Base-by-base conservation (phyloP, 2,797 vertebrate genomes). In the Dermochelys coriacea region DNA sequence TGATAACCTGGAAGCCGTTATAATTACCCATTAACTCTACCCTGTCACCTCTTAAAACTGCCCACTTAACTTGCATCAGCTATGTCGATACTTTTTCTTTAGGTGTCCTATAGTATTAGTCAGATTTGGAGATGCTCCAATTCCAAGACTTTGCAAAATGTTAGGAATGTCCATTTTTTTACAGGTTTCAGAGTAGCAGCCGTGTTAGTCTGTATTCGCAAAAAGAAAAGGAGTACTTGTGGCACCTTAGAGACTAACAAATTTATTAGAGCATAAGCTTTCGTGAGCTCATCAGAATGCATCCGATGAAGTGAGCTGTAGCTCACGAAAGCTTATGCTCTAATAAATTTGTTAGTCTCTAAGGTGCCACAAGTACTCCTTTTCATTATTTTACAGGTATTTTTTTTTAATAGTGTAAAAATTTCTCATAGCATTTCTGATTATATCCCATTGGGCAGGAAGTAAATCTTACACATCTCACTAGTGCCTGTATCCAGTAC, bases 381-480 rank as follows among this genome's bases (percentile, higher is more conserved):
- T n/a, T n/a, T n/a, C n/a, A n/a, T n/a, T n/a, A n/a, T n/a, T n/a
- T n/a, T n/a, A 93, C 89, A 0, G 7, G 74, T n/a, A 68, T 68
- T 68, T 37, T 68, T 18, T 68, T 21, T 68, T 19, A 68, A 37
- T 21, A 21, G 18, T 19, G 9, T 21, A 37, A 68, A 68, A 37
- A 21, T 54, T 80, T 92, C 61, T 93, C 93, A 93, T 93, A 88
- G 84, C 37, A 41, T 80, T 59, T 68, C 88, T 87, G 57, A 82
- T 95, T 57, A 3, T 74, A 52, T 88, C 84, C 85, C 88, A 82
- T 12, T 25, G 90, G 91, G 90, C 85, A 19, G 87, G 80, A 77
- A 47, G 10, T 95, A 94, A 93, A 85, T 91, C 87, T 71, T 18
- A 64, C 91, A 77, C 57, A 79, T 87, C 91, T 93, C 90, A 34